Evolutionary conservation across 2,888 invertebrate genomes (phyloP).

Genomic region (Mechanitis mazaeus): DNA sequence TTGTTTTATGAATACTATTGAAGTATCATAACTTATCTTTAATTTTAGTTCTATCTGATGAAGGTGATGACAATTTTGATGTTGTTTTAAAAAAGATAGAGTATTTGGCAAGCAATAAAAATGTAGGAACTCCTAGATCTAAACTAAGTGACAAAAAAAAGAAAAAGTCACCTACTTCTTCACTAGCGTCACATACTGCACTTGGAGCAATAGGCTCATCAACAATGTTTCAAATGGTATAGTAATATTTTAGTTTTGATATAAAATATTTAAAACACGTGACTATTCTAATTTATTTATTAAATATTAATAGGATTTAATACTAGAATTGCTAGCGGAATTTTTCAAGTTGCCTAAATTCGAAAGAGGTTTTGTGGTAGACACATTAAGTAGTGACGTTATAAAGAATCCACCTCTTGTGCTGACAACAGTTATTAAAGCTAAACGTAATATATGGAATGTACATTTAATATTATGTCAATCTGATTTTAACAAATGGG

Average conservation of each 20-base stretch:
- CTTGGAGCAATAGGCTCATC: conserved; percentile 51
- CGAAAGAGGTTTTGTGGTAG: conserved; percentile 58
- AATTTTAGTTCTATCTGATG: conserved; percentile 33
- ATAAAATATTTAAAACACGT: neutral
- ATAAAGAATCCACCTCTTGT: conserved; percentile 50
- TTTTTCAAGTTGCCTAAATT: conserved; percentile 51
- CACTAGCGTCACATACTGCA: conserved; percentile 44
- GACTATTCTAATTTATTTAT: too few species aligned
- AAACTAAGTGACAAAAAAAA: conserved; percentile 59
- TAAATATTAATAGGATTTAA: conserved; percentile 46
- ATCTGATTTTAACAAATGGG: conserved; percentile 61
- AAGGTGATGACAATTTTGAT: conserved; percentile 52
- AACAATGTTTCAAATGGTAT: conserved; percentile 60
- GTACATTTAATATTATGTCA: conserved; percentile 62
- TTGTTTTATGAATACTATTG: neutral
- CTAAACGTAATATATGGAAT: conserved; percentile 53
- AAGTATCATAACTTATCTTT: conserved; percentile 7
- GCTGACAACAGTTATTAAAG: conserved; percentile 54
- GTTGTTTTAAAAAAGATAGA: conserved; percentile 51
- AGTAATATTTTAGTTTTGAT: conserved; percentile 5
- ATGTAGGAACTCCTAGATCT: conserved; percentile 52
- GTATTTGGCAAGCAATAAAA: conserved; percentile 47
- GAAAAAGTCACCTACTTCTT: conserved; percentile 47
- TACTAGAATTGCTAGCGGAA: conserved; percentile 54
- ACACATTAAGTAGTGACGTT: conserved; percentile 55